These are phyloP conservation scores for Rhagoletis zephyria DNA, from an alignment of 1,140 invertebrate species.

Conservation along the genomic window DNA sequence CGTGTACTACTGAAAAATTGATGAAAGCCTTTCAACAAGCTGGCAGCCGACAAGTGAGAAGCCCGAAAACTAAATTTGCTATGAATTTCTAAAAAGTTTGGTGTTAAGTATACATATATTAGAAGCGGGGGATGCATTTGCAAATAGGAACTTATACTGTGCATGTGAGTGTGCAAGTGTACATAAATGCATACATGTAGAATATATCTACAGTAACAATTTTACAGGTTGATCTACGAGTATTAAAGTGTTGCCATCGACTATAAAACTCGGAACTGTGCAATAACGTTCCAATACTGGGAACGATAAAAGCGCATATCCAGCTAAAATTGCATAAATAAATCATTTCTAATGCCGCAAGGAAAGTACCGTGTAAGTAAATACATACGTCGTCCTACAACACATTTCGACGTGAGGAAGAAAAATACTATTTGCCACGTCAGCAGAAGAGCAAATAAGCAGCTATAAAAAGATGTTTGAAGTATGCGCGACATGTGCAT, in stretches of 20 bases:
- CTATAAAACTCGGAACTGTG: neutral
- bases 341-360: conserved; percentile 73
- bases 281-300: neutral
- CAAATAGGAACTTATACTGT: neutral
- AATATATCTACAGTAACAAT: too few relatives aligned
- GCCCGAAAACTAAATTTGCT: neutral
- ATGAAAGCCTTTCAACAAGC: conserved; percentile 37
- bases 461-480: neutral
- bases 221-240: too few relatives aligned
- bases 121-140: neutral
- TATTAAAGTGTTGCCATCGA: neutral
- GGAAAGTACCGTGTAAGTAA: conserved; percentile 64
- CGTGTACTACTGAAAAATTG: conserved; percentile 40
- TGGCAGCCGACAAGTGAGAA: conserved; percentile 19
- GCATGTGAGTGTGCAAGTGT: neutral
- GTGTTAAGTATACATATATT: neutral
- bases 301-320: conserved; percentile 43
- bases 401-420: neutral
- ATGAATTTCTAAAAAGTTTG: neutral
- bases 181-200: neutral
- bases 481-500: neutral
- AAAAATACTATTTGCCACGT: conserved; percentile 21
- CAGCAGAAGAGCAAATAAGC: conserved; percentile 21
- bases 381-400: neutral
- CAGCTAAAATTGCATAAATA: conserved; percentile 71